Percentiles rank a stretch among this genome's conserved stretches.
Evolutionary conservation across 2,888 invertebrate genomes (phyloP).

Genomic region (Chymomyza procnemis): DNA sequence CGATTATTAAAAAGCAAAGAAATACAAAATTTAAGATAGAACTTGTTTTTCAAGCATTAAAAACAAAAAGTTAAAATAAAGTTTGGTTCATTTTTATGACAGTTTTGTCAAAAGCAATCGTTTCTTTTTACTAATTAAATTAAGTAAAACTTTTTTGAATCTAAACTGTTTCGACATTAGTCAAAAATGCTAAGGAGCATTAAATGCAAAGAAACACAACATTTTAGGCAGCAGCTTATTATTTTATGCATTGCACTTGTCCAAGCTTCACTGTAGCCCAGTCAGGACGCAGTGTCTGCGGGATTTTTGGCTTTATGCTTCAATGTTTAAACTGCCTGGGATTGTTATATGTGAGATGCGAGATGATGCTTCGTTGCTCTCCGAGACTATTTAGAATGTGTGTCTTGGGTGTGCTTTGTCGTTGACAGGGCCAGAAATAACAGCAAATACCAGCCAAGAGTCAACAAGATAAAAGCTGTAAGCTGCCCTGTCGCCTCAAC

Average conservation of each 20-base stretch:
- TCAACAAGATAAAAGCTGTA: background rate
- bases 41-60: too few species aligned
- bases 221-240: too few species aligned
- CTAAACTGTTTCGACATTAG: too few species aligned
- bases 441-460: background rate
- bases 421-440: constrained; percentile 5
- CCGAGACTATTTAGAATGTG: constrained; percentile 26
- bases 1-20: too few species aligned
- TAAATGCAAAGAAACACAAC: too few species aligned
- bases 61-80: too few species aligned
- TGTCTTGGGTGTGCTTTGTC: constrained; percentile 42
- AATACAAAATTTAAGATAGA: too few species aligned
- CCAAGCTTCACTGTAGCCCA: background rate
- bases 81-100: too few species aligned
- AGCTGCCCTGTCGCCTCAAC: background rate
- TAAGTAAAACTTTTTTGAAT: too few species aligned
- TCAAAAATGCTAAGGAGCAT: too few species aligned
- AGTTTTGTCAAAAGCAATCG: too few species aligned
- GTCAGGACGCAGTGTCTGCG: background rate
- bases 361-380: background rate
- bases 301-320: constrained; percentile 21
- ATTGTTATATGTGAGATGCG: constrained; percentile 3
- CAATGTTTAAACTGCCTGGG: constrained; percentile 34
- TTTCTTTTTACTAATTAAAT: too few species aligned
- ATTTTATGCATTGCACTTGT: background rate